phyloP scores from a whole-genome alignment of 2,113 vertebrate genomes.

The Vulpes ferrilata region DNA sequence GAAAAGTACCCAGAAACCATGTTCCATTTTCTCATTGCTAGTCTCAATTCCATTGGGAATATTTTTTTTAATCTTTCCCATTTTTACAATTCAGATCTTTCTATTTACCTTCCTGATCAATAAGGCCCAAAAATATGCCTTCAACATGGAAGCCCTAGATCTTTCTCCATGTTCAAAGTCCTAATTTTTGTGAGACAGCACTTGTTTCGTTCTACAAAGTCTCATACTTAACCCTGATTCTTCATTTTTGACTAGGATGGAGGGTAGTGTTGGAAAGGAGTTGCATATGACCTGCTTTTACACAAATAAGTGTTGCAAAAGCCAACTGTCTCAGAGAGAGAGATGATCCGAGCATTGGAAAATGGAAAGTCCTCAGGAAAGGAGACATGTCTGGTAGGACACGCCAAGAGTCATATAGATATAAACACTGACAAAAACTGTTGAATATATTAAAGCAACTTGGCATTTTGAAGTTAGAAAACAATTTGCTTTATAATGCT shows the following conservation, averaged over 20 bases:
- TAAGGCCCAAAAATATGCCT: not conserved
- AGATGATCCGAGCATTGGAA: not conserved
- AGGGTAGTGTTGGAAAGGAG: fast-evolving
- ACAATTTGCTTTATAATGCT: not conserved
- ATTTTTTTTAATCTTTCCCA: not conserved
- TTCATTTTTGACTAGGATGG: not conserved
- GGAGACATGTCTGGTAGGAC: fast-evolving
- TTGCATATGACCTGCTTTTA: not conserved
- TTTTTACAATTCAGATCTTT: not conserved
- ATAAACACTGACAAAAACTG: not conserved
- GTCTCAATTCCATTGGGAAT: not conserved
- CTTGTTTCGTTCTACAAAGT: not conserved
- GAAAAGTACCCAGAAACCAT: not conserved
- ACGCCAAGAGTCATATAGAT: not conserved
- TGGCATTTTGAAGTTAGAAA: not conserved
- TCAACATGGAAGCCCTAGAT: not conserved
- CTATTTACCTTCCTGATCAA: not conserved
- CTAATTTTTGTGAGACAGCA: not conserved
- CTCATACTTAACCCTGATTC: not conserved
- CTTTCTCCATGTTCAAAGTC: not conserved
- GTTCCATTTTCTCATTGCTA: not conserved
- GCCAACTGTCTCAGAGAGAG: not conserved
- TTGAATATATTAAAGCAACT: not conserved
- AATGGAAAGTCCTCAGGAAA: not conserved
- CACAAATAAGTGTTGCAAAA: not conserved